Base-by-base conservation (phyloP, 2,888 invertebrate genomes). In the Erannis defoliaria region DNA sequence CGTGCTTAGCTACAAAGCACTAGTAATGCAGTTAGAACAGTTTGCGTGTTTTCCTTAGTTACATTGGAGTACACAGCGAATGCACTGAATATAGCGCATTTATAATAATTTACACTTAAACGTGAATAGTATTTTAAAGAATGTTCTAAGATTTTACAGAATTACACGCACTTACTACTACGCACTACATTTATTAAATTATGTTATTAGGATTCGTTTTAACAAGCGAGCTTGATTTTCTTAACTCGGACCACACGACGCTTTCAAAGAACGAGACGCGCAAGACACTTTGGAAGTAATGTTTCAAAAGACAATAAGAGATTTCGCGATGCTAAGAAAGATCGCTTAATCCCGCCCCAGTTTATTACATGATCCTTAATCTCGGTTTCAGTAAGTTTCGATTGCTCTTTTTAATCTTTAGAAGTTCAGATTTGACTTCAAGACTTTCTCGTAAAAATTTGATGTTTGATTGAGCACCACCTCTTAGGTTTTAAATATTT, bases 241-340 rank as follows among this genome's bases (percentile, higher is more conserved):
- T 16, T 45, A 40, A 68, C 71, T 81, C 78, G 55, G 5, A 62
- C 78, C 77, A 73, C 5, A 49, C 43, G 16, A 40, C 35, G 58
- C 65, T 66, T 71, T 76, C 71, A 76, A 74, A 74, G 71, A 75
- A 67, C 72, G 63, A 73, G 48, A 48, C 42, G 62, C 56, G 73
- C 67, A 70, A 66, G 70, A 76, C 68, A 71, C 75, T 79, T 76
- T 72, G 68, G 69, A 81, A 84, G 80, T 78, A 77, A 76, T 73
- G 74, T 75, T 81, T 76, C 73, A 74, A 82, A 79, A 77, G 81
- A 84, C 80, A 79, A 80, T 80, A 82, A 79, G 76, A 82, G 76
- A 82, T 80, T 73, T 73, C 57, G 67, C 73, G 73, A 79, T 77
- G 72, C 71, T 70, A 71, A 72, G 69, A 75, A 73, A 81, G 80